These are phyloP conservation scores for Hedychridium roseum DNA, from an alignment of 2,888 invertebrate species.

Conservation along the genomic window DNA sequence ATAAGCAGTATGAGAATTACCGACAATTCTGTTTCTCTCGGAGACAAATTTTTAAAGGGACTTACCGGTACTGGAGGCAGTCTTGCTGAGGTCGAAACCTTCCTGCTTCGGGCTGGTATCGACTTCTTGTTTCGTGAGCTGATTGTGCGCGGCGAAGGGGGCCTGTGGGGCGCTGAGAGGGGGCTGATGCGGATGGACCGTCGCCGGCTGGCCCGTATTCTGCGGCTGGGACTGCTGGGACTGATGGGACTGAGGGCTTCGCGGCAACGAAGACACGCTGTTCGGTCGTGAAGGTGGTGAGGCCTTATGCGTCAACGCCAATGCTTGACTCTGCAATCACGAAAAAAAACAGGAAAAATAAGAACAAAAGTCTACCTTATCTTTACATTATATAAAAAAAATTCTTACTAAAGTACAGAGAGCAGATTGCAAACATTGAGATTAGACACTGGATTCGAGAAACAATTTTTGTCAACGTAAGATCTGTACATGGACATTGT, in stretches of 20 bases:
- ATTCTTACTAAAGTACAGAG: too few relatives aligned
- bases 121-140: slow-evolving; percentile 58
- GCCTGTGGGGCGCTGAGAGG: slow-evolving; percentile 63
- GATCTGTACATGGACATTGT: too few relatives aligned
- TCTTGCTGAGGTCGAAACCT: slow-evolving; percentile 70
- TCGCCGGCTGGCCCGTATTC: too few relatives aligned
- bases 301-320: slow-evolving; percentile 71
- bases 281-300: slow-evolving; percentile 64
- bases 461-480: too few relatives aligned
- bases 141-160: slow-evolving; percentile 55
- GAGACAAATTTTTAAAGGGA: too few relatives aligned
- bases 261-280: slow-evolving; percentile 59
- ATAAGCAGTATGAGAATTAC: too few relatives aligned
- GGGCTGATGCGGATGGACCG: slow-evolving; percentile 59
- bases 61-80: slow-evolving; percentile 72
- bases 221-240: slow-evolving; percentile 52
- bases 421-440: too few relatives aligned
- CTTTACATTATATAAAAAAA: too few relatives aligned
- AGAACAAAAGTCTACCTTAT: too few relatives aligned
- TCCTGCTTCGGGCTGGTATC: slow-evolving; percentile 70
- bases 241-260: slow-evolving; percentile 58
- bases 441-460: too few relatives aligned
- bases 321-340: slow-evolving; percentile 70
- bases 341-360: not conserved
- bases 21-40: too few relatives aligned